Evolutionary conservation across 1,140 invertebrate species (phyloP).

Genomic region (Oppia nitens): DNA sequence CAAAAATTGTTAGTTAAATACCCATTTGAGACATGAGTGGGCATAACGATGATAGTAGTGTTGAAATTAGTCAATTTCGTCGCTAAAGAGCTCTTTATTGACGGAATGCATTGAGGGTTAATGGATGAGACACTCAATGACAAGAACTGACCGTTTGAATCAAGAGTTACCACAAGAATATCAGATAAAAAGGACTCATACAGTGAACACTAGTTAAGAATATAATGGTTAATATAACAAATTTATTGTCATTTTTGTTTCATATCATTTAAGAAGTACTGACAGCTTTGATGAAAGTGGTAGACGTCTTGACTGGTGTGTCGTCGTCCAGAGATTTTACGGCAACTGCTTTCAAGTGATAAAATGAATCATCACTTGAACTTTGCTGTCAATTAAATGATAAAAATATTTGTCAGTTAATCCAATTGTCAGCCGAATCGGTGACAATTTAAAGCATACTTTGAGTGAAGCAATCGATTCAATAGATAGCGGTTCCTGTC

Average conservation of each 20-base stretch:
- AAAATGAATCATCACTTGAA: background rate
- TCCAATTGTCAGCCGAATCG: background rate
- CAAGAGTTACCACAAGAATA: constrained; percentile 48
- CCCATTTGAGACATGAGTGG: constrained; percentile 52
- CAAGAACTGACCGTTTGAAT: constrained; percentile 48
- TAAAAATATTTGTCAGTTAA: background rate
- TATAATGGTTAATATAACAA: background rate
- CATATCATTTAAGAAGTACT: too few species aligned
- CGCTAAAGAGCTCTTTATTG: background rate
- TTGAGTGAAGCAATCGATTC: background rate
- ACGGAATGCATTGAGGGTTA: constrained; percentile 17
- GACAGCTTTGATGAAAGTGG: constrained; percentile 7
- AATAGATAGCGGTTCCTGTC: constrained; percentile 4
- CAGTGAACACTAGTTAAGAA: constrained; percentile 38
- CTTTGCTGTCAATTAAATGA: background rate
- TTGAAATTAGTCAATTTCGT: constrained; percentile 37
- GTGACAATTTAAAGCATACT: background rate
- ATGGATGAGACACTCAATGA: constrained; percentile 39
- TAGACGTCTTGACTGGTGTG: constrained; percentile 1
- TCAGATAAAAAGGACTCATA: constrained; percentile 47
- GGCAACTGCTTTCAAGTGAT: constrained; percentile 13
- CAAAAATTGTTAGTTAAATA: constrained; percentile 26
- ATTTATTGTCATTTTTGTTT: background rate
- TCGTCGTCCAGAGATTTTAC: background rate
- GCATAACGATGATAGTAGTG: constrained; percentile 49